phyloP scores from a whole-genome alignment of 2,113 vertebrate species.

The Dipodomys merriami region DNA sequence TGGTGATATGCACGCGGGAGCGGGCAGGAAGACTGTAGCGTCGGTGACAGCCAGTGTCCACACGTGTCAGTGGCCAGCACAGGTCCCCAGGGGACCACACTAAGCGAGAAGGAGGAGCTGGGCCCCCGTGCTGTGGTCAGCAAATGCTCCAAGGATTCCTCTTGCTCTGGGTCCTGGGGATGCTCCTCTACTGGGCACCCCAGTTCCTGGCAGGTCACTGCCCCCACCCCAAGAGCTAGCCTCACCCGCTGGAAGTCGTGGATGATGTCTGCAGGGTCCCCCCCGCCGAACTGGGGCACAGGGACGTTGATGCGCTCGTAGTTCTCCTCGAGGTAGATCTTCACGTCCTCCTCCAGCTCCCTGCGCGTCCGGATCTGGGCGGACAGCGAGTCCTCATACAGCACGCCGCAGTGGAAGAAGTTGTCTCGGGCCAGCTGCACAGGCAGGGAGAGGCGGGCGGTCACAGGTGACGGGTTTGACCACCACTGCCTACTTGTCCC shows the following conservation, averaged over 20 bases:
- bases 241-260: constrained; percentile 96
- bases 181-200: accelerated
- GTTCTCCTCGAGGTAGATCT: constrained; percentile 94
- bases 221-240: neutral
- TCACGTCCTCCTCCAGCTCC: constrained; percentile 94
- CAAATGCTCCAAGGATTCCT: neutral
- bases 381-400: constrained; percentile 92
- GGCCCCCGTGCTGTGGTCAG: accelerated
- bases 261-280: constrained; percentile 95
- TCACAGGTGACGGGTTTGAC: accelerated
- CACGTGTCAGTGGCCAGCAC: neutral
- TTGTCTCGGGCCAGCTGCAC: constrained; percentile 91
- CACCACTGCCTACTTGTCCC: neutral
- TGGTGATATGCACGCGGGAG: accelerated
- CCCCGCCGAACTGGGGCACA: constrained; percentile 92
- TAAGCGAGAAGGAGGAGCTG: too few species aligned
- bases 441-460: neutral
- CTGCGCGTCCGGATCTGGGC: constrained; percentile 88
- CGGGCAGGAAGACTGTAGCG: neutral
- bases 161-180: neutral
- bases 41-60: accelerated
- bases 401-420: constrained; percentile 92
- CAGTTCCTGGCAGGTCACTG: neutral
- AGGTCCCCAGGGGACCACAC: too few species aligned
- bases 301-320: constrained; percentile 95